phyloP scores from a whole-genome alignment of 2,113 vertebrate species.

The Delphinapterus leucas region DNA sequence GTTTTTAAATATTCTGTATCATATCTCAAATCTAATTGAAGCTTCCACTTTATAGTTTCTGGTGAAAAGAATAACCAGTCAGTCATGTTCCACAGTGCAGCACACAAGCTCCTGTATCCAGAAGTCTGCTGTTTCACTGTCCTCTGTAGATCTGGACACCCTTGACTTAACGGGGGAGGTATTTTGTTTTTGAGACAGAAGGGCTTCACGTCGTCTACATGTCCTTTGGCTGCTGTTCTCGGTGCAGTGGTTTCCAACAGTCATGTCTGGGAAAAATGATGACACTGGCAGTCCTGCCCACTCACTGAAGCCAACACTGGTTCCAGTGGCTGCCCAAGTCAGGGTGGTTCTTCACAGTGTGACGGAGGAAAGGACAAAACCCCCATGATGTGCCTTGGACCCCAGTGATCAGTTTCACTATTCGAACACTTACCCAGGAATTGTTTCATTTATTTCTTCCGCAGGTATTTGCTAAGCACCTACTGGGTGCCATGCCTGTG shows the following conservation, averaged over 20 bases:
- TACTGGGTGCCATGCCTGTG: accelerated
- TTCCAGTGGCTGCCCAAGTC: background rate
- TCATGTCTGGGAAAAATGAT: background rate
- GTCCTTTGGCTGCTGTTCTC: background rate
- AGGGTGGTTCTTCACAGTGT: background rate
- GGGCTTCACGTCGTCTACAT: background rate
- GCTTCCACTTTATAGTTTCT: background rate
- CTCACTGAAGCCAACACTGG: no score
- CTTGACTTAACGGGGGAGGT: background rate
- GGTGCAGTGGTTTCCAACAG: background rate
- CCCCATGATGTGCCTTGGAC: background rate
- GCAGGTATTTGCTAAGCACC: background rate
- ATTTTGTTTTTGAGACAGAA: background rate
- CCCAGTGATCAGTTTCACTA: background rate
- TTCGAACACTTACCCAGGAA: background rate
- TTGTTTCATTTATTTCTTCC: background rate
- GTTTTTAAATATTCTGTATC: background rate
- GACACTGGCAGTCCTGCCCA: background rate
- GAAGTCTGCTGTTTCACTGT: background rate
- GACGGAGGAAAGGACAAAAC: background rate
- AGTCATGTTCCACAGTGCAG: no score
- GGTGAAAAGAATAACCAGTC: no score
- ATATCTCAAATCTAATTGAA: background rate
- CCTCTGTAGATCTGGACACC: background rate
- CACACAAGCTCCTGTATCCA: background rate